Conservation (phyloP, 2,113 vertebrate genomes). For the Xerus inauris region DNA sequence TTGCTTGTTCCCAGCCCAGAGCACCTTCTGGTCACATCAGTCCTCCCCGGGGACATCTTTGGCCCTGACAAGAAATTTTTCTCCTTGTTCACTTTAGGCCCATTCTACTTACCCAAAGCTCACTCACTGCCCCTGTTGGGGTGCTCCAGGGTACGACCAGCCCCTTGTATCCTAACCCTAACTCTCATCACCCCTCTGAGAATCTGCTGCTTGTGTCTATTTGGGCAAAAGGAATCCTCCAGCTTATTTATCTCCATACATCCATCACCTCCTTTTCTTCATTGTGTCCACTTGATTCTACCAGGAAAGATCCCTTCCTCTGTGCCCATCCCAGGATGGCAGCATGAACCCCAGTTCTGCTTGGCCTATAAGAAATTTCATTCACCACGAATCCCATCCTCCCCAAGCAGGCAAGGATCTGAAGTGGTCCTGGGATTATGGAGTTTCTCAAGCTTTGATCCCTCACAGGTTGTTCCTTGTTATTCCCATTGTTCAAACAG, state of each 20-base stretch:
- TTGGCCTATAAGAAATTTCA: not conserved
- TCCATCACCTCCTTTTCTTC: not conserved
- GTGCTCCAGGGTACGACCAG: not conserved
- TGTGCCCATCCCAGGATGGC: not conserved
- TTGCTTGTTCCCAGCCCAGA: not conserved
- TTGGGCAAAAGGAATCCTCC: not conserved
- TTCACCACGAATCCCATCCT: not conserved
- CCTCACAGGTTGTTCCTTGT: too few relatives aligned
- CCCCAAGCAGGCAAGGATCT: not conserved
- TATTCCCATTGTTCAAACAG: not conserved
- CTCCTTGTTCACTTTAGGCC: not conserved
- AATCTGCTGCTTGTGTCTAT: not conserved
- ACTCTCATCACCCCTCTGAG: not conserved
- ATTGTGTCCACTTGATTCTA: not conserved
- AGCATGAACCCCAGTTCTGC: not conserved
- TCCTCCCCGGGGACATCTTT: not conserved
- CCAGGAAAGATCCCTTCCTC: not conserved
- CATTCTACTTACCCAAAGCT: not conserved
- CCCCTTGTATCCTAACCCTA: not conserved
- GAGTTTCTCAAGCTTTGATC: not conserved
- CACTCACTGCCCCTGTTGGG: not conserved
- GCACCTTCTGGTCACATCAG: not conserved
- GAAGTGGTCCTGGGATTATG: not conserved
- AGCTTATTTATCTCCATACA: not conserved
- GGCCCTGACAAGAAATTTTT: not conserved